phyloP scores from a whole-genome alignment of 37 sponge, comb jelly and placozoan genomes.

The Hexactinellida sp. region DNA sequence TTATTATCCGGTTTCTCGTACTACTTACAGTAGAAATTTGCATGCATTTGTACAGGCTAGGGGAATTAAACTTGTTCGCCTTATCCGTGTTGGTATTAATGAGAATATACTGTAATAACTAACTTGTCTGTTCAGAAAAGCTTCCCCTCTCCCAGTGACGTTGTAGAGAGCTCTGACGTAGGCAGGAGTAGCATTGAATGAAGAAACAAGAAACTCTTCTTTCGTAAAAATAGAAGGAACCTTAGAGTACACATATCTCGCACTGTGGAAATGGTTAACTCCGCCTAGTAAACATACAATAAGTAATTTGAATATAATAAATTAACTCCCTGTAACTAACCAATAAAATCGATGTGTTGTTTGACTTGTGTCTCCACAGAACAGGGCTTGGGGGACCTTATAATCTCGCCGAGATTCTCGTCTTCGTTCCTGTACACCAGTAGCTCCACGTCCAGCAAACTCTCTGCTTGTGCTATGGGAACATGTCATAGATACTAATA shows the following conservation, averaged over 20 bases:
- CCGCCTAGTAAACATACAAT: background rate
- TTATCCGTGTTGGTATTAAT: too few species aligned
- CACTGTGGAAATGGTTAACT: background rate
- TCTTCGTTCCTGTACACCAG: background rate
- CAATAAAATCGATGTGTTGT: background rate
- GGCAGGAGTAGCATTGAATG: background rate
- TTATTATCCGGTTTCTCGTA: too few species aligned
- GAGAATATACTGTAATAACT: too few species aligned
- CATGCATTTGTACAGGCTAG: too few species aligned
- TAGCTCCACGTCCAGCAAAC: background rate
- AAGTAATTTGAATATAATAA: background rate
- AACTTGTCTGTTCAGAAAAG: background rate
- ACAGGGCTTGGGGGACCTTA: background rate
- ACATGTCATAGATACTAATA: background rate
- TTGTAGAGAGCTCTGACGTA: background rate
- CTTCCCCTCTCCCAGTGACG: background rate
- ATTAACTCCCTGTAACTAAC: background rate
- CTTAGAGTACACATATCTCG: background rate
- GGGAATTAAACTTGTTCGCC: too few species aligned
- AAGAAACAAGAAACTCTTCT: background rate
- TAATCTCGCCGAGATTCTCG: background rate
- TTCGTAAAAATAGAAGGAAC: background rate
- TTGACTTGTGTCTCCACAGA: background rate
- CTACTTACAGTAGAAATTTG: too few species aligned
- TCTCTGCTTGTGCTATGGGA: background rate